Percentiles rank a stretch among this genome's conserved stretches.
These are phyloP conservation scores for Colletes latitarsis DNA, from an alignment of 1,140 invertebrate genomes.

Conservation along the genomic window DNA sequence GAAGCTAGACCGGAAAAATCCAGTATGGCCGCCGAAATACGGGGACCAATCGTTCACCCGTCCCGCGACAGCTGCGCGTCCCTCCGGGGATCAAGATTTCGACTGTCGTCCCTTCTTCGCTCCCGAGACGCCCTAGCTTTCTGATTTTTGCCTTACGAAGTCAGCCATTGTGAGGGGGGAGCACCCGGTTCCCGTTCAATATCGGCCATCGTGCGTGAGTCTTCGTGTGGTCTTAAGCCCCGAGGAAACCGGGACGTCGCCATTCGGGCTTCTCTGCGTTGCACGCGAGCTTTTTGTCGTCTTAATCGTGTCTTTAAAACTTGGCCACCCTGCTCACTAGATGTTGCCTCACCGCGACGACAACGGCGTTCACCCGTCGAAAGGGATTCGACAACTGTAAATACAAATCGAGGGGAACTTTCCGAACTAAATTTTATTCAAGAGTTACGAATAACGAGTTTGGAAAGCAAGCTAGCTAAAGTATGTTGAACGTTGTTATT, in stretches of 20 bases:
- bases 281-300: conserved; percentile 50
- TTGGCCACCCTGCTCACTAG: conserved; percentile 11
- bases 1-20: conserved; percentile 78
- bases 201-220: conserved; percentile 33
- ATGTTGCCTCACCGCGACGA: not conserved
- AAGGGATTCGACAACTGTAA: not conserved
- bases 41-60: conserved; percentile 73
- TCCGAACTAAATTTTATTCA: not conserved
- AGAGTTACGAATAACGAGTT: too few species aligned
- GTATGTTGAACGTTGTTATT: too few species aligned
- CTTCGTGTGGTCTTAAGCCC: conserved; percentile 63
- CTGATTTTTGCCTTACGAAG: conserved; percentile 82
- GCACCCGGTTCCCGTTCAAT: conserved; percentile 49
- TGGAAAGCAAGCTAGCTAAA: too few species aligned
- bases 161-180: conserved; percentile 79
- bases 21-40: conserved; percentile 75
- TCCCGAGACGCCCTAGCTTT: conserved; percentile 76
- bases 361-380: not conserved
- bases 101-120: conserved; percentile 57
- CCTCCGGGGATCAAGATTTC: conserved; percentile 67
- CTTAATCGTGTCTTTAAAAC: conserved; percentile 33
- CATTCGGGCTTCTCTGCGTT: conserved; percentile 23
- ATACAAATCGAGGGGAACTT: not conserved
- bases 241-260: not conserved
- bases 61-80: conserved; percentile 78